phyloP scores from a whole-genome alignment of 1,140 invertebrate species.

The Bradynema listronoti region DNA sequence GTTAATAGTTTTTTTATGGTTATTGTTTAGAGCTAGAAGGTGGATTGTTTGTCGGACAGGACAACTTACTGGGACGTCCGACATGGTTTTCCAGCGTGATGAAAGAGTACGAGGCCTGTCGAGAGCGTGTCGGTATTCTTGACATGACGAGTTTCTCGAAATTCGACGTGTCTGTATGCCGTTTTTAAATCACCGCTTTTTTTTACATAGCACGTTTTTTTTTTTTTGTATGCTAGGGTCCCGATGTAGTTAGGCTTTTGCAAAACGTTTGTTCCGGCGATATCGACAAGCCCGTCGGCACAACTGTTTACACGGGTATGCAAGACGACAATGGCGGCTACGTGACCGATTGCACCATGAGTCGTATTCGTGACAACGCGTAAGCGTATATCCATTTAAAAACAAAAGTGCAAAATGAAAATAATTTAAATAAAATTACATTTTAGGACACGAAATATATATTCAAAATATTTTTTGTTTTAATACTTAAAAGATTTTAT shows the following conservation, averaged over 20 bases:
- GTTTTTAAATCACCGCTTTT: too few relatives aligned
- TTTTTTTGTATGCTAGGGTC: conserved; percentile 63
- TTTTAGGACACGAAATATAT: too few relatives aligned
- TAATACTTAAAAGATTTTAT: too few relatives aligned
- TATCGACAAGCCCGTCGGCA: conserved; percentile 84
- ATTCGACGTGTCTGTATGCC: conserved; percentile 73
- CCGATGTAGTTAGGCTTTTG: conserved; percentile 79
- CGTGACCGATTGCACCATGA: conserved; percentile 77
- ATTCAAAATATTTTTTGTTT: too few relatives aligned
- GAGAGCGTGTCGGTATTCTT: conserved; percentile 82
- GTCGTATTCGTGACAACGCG: conserved; percentile 78
- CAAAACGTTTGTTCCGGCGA: conserved; percentile 93
- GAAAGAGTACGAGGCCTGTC: conserved; percentile 82
- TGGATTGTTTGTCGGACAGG: conserved; percentile 47
- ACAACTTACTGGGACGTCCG: conserved; percentile 67
- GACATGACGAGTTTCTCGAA: conserved; percentile 98
- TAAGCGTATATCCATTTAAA: conserved; percentile 63
- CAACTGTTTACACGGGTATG: conserved; percentile 88
- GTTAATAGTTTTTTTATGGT: too few relatives aligned
- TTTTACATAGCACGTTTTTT: conserved; percentile 13
- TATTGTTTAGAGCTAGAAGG: conserved; percentile 33
- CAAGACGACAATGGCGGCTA: conserved; percentile 81
- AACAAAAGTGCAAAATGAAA: too few relatives aligned
- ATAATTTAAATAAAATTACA: too few relatives aligned
- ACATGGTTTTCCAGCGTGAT: conserved; percentile 83